These are phyloP conservation scores for Stratiomys singularior DNA, from an alignment of 2,888 invertebrate genomes.

Conservation along the genomic window DNA sequence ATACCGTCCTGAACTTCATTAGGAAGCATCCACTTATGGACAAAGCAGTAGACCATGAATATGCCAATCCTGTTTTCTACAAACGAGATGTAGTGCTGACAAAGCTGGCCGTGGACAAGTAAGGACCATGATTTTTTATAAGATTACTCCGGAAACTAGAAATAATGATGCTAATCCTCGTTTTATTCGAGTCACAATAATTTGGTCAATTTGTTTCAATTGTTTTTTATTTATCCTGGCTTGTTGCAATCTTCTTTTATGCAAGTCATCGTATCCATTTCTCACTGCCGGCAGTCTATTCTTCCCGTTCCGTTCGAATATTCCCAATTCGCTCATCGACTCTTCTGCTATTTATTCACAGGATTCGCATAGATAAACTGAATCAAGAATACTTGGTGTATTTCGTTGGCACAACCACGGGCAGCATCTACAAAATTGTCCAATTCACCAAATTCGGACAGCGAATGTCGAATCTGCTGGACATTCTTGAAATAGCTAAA, in stretches of 20 bases:
- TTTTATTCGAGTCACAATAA: too few species aligned
- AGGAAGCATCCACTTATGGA: slow-evolving; percentile 98
- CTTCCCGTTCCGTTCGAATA: background rate
- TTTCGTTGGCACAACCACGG: slow-evolving; percentile 87
- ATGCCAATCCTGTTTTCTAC: slow-evolving; percentile 92
- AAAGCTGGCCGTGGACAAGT: slow-evolving; percentile 87
- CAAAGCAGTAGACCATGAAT: slow-evolving; percentile 92
- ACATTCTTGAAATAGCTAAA: slow-evolving; percentile 90
- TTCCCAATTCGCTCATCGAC: background rate
- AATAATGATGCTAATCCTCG: too few species aligned
- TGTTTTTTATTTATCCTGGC: background rate
- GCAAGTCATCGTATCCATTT: background rate
- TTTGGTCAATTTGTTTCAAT: too few species aligned
- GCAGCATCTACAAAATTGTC: slow-evolving; percentile 92
- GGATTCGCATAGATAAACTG: slow-evolving; percentile 65
- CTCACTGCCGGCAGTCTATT: background rate
- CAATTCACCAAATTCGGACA: slow-evolving; percentile 87
- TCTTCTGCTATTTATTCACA: slow-evolving; percentile 50
- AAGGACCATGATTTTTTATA: too few species aligned
- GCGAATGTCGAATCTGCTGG: slow-evolving; percentile 85
- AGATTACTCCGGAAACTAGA: too few species aligned
- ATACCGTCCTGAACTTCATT: slow-evolving; percentile 95
- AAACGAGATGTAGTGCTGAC: slow-evolving; percentile 92
- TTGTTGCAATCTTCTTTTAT: background rate
- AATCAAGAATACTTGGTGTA: slow-evolving; percentile 84